Evolutionary conservation across 2,888 invertebrate genomes (phyloP), one percentile per base, ranked within the genome.

Genomic region (Onchidella celtica): DNA sequence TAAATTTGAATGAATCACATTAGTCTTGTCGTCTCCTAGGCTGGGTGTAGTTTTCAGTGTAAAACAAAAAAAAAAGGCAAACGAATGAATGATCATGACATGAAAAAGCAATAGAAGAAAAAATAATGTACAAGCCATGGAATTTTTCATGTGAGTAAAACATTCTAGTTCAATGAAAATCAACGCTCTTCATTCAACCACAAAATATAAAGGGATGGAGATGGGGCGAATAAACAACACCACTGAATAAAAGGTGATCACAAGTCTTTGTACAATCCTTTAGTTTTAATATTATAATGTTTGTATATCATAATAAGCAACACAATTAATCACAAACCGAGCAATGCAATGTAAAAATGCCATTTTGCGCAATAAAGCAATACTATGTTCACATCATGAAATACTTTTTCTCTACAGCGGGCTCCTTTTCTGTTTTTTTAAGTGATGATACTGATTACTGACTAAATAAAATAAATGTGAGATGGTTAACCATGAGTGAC

Each of bases 81-180:
- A n/a, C n/a, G n/a, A n/a, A n/a, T n/a, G n/a, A n/a, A n/a, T n/a
- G n/a, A 47, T 47, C 17, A 47, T 47, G 47, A 47, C 47, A 17
- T 11, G 9, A n/a, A n/a, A n/a, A n/a, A n/a, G n/a, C n/a, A n/a
- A n/a, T n/a, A n/a, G n/a, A n/a, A 11, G 47, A 47, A 47, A 17
- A 17, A 47, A 55, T 29, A 55, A 70, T 70, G 29, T 70, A 70
- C 70, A 70, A 70, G 55, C 70, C 55, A 55, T 70, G 70, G 70
- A 70, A 70, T 29, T 70, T n/a, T 6, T 70, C 55, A 70, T 21
- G 40, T 47, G 0, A 40, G 27, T 70, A 4, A 70, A 29, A 55
- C 1, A 70, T 47, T 11, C 17, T 47, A 17, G 47, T 47, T 47
- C 6, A 6, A 47, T 6, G 17, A 47, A 47, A 47, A 47, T 6